phyloP scores from a whole-genome alignment of 1,140 invertebrate species.

The Xylocopa sonorina region DNA sequence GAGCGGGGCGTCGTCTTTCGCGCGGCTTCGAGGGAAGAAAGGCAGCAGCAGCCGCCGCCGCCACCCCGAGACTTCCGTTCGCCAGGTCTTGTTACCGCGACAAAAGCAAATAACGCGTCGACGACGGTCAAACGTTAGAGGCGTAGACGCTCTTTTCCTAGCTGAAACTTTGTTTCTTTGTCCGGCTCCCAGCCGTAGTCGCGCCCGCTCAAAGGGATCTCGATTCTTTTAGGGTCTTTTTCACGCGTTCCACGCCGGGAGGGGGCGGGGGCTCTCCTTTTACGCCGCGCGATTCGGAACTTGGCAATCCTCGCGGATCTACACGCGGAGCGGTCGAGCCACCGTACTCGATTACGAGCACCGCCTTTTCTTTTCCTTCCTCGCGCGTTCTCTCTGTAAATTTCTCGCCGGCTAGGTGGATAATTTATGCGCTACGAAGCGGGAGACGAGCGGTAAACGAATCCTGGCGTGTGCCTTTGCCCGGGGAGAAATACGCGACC shows the following conservation, averaged over 20 bases:
- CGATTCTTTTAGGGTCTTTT: slow-evolving; percentile 12
- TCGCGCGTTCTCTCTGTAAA: background rate
- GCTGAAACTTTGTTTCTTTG: slow-evolving; percentile 1
- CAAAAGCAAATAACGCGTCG: background rate
- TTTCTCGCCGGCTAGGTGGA: background rate
- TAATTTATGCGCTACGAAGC: background rate
- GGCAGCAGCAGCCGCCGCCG: too few relatives aligned
- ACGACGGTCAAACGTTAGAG: background rate
- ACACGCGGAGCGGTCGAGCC: background rate
- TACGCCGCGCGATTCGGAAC: background rate
- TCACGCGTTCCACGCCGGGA: background rate
- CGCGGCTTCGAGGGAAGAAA: background rate
- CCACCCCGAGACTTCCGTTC: background rate
- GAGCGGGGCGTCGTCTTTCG: background rate
- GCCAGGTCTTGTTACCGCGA: background rate
- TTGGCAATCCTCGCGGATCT: background rate
- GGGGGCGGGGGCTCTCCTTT: too few relatives aligned
- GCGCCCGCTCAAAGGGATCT: background rate
- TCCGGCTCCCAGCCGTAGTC: background rate
- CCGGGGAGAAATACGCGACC: slow-evolving; percentile 5
- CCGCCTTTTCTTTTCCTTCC: background rate
- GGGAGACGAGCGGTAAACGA: too few relatives aligned
- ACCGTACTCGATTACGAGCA: background rate
- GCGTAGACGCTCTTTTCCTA: background rate
- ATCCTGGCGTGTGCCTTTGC: too few relatives aligned